phyloP scores from a whole-genome alignment of 2,888 invertebrate species.

The Odiellus spinosus region DNA sequence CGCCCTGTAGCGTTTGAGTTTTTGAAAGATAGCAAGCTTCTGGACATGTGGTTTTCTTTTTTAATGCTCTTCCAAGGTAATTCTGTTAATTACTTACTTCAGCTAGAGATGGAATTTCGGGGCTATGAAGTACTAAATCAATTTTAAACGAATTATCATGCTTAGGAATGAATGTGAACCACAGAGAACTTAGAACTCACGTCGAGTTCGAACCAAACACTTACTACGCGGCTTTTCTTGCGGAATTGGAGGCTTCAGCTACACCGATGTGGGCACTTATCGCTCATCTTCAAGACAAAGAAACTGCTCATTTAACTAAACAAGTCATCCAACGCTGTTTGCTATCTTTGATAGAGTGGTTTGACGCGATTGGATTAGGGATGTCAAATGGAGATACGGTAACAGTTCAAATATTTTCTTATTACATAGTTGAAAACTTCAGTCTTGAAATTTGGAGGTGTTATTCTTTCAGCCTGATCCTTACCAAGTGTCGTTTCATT shows the following conservation, averaged over 20 bases:
- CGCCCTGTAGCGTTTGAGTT: constrained; percentile 77
- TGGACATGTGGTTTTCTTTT: constrained; percentile 91
- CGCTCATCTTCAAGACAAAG: constrained; percentile 46
- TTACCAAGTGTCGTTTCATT: constrained; percentile 78
- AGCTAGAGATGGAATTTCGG: not conserved
- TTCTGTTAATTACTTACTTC: too few relatives aligned
- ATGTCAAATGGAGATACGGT: constrained; percentile 44
- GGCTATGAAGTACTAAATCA: not conserved
- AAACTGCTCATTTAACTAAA: constrained; percentile 48
- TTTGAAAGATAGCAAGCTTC: constrained; percentile 61
- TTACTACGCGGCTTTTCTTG: constrained; percentile 94
- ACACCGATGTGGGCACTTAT: constrained; percentile 97
- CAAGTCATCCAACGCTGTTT: constrained; percentile 60
- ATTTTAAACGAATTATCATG: constrained; percentile 4
- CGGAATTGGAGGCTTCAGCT: constrained; percentile 89
- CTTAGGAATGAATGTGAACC: constrained; percentile 94
- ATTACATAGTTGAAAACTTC: too few relatives aligned
- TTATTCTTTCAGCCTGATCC: constrained; percentile 17
- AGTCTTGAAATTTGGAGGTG: too few relatives aligned
- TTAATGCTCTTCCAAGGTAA: constrained; percentile 82
- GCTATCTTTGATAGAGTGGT: constrained; percentile 67
- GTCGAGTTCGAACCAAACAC: constrained; percentile 93
- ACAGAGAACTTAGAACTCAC: constrained; percentile 73
- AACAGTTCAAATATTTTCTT: not conserved
- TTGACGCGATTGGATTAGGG: constrained; percentile 58